Conservation (phyloP, 2,888 invertebrate species). For the Himalopsyche tibetana region DNA sequence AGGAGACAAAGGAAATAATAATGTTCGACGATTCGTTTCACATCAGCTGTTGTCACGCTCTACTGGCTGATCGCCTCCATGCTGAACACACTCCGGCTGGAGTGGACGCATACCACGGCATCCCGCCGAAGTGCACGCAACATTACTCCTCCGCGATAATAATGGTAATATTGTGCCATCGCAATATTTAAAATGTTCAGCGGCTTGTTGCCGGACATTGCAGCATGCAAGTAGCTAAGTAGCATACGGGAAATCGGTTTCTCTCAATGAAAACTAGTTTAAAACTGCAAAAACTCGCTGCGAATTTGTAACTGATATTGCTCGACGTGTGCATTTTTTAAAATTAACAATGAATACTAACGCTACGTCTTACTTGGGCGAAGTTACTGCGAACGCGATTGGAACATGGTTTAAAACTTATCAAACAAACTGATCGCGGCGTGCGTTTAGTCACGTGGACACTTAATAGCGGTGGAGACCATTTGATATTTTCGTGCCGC, state of each 20-base stretch:
- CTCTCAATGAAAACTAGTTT: constrained; percentile 20
- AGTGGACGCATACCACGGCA: constrained; percentile 39
- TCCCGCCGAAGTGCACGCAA: constrained; percentile 17
- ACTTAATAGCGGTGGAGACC: no score
- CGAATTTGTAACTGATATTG: constrained; percentile 2
- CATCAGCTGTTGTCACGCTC: constrained; percentile 64
- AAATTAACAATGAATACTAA: no score
- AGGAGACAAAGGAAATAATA: constrained; percentile 60
- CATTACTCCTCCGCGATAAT: constrained; percentile 30
- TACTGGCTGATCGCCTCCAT: constrained; percentile 58
- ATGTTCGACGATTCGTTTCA: constrained; percentile 61
- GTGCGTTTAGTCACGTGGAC: no score
- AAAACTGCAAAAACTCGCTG: not conserved
- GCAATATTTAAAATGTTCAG: constrained; percentile 24
- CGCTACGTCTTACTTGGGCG: no score
- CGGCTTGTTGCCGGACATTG: constrained; percentile 26
- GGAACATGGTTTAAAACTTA: no score
- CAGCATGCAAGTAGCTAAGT: not conserved
- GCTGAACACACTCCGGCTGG: constrained; percentile 46
- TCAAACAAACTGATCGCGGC: no score
- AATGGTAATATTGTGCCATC: constrained; percentile 38
- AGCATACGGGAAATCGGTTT: constrained; percentile 7
- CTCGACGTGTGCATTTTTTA: not conserved
- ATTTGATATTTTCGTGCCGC: no score
- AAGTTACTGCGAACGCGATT: no score